Base-by-base conservation (phyloP, 2,797 vertebrate genomes). In the Alectoris magna region DNA sequence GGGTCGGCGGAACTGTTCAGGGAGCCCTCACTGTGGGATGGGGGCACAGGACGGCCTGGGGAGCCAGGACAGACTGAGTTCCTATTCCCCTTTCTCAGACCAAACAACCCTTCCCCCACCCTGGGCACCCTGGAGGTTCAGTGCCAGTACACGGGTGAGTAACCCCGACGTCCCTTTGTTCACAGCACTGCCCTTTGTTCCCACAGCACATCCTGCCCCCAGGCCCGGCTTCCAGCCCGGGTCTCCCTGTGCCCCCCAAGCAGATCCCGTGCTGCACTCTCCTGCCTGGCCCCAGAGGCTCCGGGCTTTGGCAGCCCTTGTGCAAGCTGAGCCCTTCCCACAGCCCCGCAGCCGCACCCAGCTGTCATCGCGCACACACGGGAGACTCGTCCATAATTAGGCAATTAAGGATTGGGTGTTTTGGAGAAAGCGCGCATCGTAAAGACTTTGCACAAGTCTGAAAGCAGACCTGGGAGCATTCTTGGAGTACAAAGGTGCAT, bases 401-500 rank as follows among this genome's bases (percentile, higher is more conserved):
- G 88, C 86, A 84, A 87, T 80, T 77, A 89, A 77, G 85, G 86
- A 79, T 60, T 63, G 80, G 85, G 91, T 87, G 88, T 77, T 82
- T 46, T 74, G 81, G 87, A 73, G 80, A 88, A 88, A 91, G 88
- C 44, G 27, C 43, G 11, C 66, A 14, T 55, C 21, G 48, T 66
- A 84, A 93, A 90, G 87, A 85, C 73, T 92, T 79, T 87, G 91
- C 87, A 64, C 84, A 82, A 83, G 84, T 88, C 84, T 92, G 83
- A 71, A 89, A 81, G 74, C 91, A 94, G 97, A 96, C 75, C 96
- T 93, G 77, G 78, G 97, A 93, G 90, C 69, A 48, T 96, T 97
- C 97, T 95, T 97, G 95, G 94, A 96, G 96, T 97, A 96, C 97
- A 97, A 97, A 98, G 97, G 96, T 97, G 95, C 96, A 94, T 97